Base-by-base conservation (phyloP, 2,797 vertebrate genomes). In the Schizopygopsis malacanthus region DNA sequence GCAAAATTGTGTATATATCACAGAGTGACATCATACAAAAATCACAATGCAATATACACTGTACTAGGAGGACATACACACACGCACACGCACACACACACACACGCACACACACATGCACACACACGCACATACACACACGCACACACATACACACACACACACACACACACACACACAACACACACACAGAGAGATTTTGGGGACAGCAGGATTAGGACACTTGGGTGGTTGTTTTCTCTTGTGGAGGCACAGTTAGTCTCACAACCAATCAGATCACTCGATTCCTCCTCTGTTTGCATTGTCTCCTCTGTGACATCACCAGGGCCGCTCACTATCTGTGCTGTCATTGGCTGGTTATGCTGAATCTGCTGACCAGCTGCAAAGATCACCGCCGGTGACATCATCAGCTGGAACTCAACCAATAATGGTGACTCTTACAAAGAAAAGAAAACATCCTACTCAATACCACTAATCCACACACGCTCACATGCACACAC, bases 341-440 rank as follows among this genome's bases (percentile, higher is more conserved):
- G 45, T 9, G 0, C 89, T 89, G 87, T 54, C 67, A 94, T 93
- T 94, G 94, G 95, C 73, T 78, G 81, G 65, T 89, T 2, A 10
- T 1, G 3, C 59, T 67, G 70, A 88, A 95, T 93, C 86, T 93
- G 94, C 94, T 95, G 95, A 95, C 94, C 89, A 87, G 89, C 91
- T 92, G 90, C 90, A 93, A 92, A 94, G 92, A 94, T 93, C 92
- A 92, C 92, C 92, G 93, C 87, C 90, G 92, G 90, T 95, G 94
- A 95, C 95, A 93, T 94, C 94, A 94, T 95, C 93, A 93, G 91
- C 73, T 91, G 89, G 90, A 92, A 91, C 88, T 90, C 90, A 92
- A 92, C 90, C 93, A 93, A 90, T 89, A 89, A 86, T 88, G 18
- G 85, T 92, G 92, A 93, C 69, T 87, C 92, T 88, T 91, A 89